Evolutionary conservation across 2,113 vertebrate genomes (phyloP), one percentile per base, ranked within the genome.

Genomic region (Noturus placidus): DNA sequence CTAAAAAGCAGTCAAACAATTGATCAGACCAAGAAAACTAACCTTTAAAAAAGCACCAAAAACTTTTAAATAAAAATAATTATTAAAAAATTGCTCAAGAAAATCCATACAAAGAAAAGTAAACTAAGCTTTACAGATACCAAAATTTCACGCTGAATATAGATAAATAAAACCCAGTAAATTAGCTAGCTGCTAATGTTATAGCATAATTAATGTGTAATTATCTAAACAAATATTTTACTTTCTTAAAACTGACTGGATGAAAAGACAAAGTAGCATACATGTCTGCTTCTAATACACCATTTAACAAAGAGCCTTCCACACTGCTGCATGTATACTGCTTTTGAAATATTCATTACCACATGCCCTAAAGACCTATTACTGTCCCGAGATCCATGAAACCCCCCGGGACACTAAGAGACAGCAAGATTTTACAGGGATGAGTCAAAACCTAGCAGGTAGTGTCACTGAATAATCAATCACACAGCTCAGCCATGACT

Each of bases 311-410:
- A 83, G 70, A 92, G 91, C 69, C 92, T 91, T 93, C 92, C 88
- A 92, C 89, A 88, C 88, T 78, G 82, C 80, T 67, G 30, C 90
- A 89, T 93, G 90, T 87, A 90, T 90, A 88, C 91, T 86, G 59
- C 88, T 87, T 92, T 92, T 94, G 91, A 93, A 93, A 92, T 92
- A 95, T 94, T 94, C 92, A 94, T 94, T 91, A 93, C 77, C 83
- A 79, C 10, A 57, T 87, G 89, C 91, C 92, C 88, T 87, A 77
- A 92, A 91, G 92, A 91, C 91, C 92, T 89, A 91, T 92, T 91
- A 91, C 90, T 80, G 89, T 91, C 74, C 80, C 19, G 82, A 76
- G 70, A 38, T 82, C 81, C 87, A 84, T 85, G 90, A 88, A 89
- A 88, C 88, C 91, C 69, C 88, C 88, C 33, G 25, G 70, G 78